phyloP scores from a whole-genome alignment of 2,113 vertebrate species.

The Gila orcuttii region DNA sequence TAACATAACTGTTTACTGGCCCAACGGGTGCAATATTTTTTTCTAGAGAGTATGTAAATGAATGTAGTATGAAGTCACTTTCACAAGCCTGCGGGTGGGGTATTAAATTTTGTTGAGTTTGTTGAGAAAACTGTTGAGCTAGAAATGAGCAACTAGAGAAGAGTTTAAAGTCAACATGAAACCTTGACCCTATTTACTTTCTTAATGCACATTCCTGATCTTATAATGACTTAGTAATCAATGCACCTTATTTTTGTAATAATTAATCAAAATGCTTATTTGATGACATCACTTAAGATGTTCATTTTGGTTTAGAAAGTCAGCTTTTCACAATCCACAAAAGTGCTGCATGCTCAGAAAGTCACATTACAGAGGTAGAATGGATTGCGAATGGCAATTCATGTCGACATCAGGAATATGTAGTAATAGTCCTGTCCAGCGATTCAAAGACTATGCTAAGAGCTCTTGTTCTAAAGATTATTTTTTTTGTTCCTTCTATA shows the following conservation, averaged over 20 bases:
- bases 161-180: background rate
- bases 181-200: background rate
- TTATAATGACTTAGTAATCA: background rate
- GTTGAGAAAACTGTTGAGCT: background rate
- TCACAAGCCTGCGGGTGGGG: background rate
- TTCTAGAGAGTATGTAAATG: conserved; percentile 45
- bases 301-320: background rate
- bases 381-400: background rate
- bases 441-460: background rate
- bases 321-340: background rate
- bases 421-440: background rate
- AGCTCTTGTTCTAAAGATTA: background rate
- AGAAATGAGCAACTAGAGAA: background rate
- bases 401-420: background rate
- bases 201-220: background rate
- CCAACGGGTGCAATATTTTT: conserved; percentile 22
- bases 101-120: conserved; percentile 24
- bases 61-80: conserved; percentile 49
- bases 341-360: background rate
- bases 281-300: background rate
- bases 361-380: background rate
- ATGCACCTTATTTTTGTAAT: background rate
- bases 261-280: background rate
- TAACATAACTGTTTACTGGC: conserved; percentile 23
- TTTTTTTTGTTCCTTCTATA: background rate